These are phyloP conservation scores for Chionoecetes opilio DNA, from an alignment of 1,140 invertebrate species.

Conservation along the genomic window DNA sequence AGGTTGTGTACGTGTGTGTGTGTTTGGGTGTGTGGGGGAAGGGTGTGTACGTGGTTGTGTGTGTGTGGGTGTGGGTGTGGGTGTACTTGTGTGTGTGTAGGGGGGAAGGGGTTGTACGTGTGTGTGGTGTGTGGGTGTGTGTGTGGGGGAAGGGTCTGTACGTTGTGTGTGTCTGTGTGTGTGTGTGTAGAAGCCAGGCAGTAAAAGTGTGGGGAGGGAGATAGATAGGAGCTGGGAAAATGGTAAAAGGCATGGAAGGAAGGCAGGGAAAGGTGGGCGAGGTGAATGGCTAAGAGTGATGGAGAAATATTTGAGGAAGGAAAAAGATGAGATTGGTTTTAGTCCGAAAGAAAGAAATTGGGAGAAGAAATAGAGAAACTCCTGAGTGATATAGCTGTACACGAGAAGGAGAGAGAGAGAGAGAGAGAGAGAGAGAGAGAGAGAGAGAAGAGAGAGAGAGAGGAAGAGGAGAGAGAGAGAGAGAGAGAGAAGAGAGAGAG, in stretches of 20 bases:
- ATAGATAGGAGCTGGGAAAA: slow-evolving; percentile 9
- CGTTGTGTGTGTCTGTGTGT: neutral
- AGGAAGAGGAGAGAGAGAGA: neutral
- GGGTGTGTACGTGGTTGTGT: too few relatives aligned
- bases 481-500: slow-evolving; percentile 25
- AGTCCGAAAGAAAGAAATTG: neutral
- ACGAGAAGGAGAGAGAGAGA: neutral
- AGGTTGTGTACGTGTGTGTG: neutral
- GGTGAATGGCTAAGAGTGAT: neutral
- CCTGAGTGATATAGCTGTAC: neutral
- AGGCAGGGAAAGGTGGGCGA: neutral
- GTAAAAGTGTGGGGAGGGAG: neutral
- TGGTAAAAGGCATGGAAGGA: neutral
- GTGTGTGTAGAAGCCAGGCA: neutral
- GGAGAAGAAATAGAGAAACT: neutral
- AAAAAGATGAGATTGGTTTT: slow-evolving; percentile 30
- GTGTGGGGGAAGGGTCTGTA: too few relatives aligned
- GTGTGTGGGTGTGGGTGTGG: too few relatives aligned
- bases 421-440: neutral
- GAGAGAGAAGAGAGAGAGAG: too few relatives aligned
- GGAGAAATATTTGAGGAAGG: slow-evolving; percentile 29
- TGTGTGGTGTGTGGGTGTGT: too few relatives aligned
- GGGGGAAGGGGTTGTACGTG: too few relatives aligned
- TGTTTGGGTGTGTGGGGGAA: neutral
- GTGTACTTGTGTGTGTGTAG: too few relatives aligned